Evolutionary conservation across 2,888 invertebrate genomes (phyloP).

Genomic region (Diogma glabrata): DNA sequence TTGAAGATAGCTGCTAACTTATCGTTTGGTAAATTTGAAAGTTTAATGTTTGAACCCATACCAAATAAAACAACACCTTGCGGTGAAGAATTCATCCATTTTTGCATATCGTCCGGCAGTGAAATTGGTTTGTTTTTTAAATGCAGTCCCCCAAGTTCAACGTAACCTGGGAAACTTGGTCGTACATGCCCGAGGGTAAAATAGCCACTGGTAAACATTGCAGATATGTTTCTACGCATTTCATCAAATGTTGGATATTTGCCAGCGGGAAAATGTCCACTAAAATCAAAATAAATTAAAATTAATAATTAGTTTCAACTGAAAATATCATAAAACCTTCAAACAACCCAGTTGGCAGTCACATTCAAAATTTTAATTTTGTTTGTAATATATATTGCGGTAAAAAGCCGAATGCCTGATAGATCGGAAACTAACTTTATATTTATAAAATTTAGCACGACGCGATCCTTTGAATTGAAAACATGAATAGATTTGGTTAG

Average conservation of each 20-base stretch:
- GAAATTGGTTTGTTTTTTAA: conserved; percentile 29
- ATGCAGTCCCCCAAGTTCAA: conserved; percentile 27
- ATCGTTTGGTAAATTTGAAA: conserved; percentile 40
- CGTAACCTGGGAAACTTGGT: conserved; percentile 42
- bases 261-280: too few species aligned
- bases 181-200: conserved; percentile 39
- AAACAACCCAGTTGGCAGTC: too few species aligned
- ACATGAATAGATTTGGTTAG: too few species aligned
- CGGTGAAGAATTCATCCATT: conserved; percentile 39
- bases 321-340: too few species aligned
- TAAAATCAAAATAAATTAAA: too few species aligned
- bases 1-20: conserved; percentile 42
- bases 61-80: conserved; percentile 42
- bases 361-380: too few species aligned
- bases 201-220: conserved; percentile 41
- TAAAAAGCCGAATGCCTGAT: too few species aligned
- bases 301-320: too few species aligned
- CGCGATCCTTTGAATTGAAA: too few species aligned
- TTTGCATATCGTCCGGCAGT: conserved; percentile 38
- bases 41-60: conserved; percentile 47
- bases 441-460: too few species aligned
- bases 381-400: too few species aligned
- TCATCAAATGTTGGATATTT: conserved; percentile 7
- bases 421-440: too few species aligned
- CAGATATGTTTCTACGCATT: conserved; percentile 29